phyloP scores from a whole-genome alignment of 2,888 invertebrate genomes.

The Epistrophella euchroma region DNA sequence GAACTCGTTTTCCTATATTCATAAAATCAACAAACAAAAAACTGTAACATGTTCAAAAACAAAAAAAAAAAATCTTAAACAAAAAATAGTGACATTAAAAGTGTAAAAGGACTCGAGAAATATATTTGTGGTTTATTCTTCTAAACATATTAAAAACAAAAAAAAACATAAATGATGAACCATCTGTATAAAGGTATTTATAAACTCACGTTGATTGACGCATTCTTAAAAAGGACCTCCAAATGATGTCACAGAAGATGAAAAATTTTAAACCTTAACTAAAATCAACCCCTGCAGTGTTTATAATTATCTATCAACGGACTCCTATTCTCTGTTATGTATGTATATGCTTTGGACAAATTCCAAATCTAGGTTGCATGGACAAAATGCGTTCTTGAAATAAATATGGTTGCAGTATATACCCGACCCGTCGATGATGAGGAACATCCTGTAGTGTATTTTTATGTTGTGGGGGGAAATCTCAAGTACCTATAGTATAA shows the following conservation, averaged over 20 bases:
- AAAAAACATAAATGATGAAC: not conserved
- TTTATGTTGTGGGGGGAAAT: constrained; percentile 46
- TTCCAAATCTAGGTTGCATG: constrained; percentile 18
- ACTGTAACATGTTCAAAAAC: not conserved
- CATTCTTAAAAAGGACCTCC: constrained; percentile 41
- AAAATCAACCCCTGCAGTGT: constrained; percentile 46
- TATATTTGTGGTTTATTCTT: constrained; percentile 9
- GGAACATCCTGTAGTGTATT: constrained; percentile 65
- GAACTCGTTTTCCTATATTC: constrained; percentile 36
- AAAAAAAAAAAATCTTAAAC: not conserved
- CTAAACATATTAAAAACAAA: constrained; percentile 10
- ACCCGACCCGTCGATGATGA: constrained; percentile 15
- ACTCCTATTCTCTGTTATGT: not conserved
- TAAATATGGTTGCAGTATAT: constrained; percentile 35
- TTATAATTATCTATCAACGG: constrained; percentile 71
- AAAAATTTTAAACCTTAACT: constrained; percentile 40
- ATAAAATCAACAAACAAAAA: constrained; percentile 64
- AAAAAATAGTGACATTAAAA: constrained; percentile 1
- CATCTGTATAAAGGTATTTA: constrained; percentile 4
- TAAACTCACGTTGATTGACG: constrained; percentile 55
- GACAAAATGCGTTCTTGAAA: constrained; percentile 4
- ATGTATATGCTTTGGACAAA: not conserved
- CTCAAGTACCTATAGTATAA: constrained; percentile 63
- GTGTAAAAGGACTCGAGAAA: constrained; percentile 22
- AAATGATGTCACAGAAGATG: constrained; percentile 41